These are phyloP conservation scores for Adelognathus sp. DNA, from an alignment of 2,888 invertebrate genomes.

Conservation along the genomic window DNA sequence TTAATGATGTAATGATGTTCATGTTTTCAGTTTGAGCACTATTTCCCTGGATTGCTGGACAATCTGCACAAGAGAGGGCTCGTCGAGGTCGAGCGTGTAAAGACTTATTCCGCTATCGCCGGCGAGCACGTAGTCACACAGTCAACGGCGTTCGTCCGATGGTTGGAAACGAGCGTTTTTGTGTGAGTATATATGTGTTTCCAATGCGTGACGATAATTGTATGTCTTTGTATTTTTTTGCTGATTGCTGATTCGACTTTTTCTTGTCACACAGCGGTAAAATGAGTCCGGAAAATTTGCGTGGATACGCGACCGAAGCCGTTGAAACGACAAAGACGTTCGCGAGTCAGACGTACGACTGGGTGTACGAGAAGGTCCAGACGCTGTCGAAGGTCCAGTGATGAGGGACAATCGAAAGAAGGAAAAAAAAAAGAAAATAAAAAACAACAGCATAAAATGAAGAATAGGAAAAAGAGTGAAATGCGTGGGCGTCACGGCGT, in stretches of 20 bases:
- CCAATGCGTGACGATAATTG: slow-evolving; percentile 24
- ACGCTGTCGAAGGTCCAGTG: slow-evolving; percentile 88
- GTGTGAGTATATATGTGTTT: slow-evolving; percentile 85
- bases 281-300: slow-evolving; percentile 89
- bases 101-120: slow-evolving; percentile 69
- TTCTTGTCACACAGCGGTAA: slow-evolving; percentile 84
- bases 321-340: slow-evolving; percentile 87
- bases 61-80: slow-evolving; percentile 83
- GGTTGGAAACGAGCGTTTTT: slow-evolving; percentile 89
- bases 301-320: slow-evolving; percentile 86
- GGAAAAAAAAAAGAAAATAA: not conserved
- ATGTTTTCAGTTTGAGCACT: slow-evolving; percentile 85
- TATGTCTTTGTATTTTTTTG: slow-evolving; percentile 1
- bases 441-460: slow-evolving; percentile 51
- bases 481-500: slow-evolving; percentile 21
- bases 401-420: slow-evolving; percentile 65
- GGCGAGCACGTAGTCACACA: slow-evolving; percentile 72
- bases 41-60: slow-evolving; percentile 88
- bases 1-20: slow-evolving; percentile 50
- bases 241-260: not conserved
- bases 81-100: slow-evolving; percentile 70
- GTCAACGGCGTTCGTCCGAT: slow-evolving; percentile 79
- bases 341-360: slow-evolving; percentile 87
- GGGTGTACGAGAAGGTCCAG: slow-evolving; percentile 91
- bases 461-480: slow-evolving; percentile 3